A percentile compares a stretch with the other conserved stretches of the same genome.
These are phyloP conservation scores for Halictus quadricinctus DNA, from an alignment of 2,888 invertebrate species.

Conservation along the genomic window DNA sequence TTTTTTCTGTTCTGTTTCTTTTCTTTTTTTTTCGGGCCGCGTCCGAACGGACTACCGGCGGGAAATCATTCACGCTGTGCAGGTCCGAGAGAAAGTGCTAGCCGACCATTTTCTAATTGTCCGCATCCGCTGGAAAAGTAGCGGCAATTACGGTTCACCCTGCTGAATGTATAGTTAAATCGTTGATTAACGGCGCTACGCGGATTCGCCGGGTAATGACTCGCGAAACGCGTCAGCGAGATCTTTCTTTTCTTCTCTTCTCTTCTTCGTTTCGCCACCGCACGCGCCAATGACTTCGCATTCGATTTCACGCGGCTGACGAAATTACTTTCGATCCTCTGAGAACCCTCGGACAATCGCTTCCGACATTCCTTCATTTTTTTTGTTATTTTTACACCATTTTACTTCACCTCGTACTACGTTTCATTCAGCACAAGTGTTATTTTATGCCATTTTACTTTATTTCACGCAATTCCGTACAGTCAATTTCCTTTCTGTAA, in stretches of 20 bases:
- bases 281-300: constrained; percentile 26
- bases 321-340: constrained; percentile 36
- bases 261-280: background rate
- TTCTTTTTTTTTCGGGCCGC: constrained; percentile 1
- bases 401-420: too few species aligned
- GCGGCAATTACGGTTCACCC: constrained; percentile 58
- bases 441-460: too few species aligned
- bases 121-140: constrained; percentile 77
- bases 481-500: too few species aligned
- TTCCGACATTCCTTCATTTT: background rate
- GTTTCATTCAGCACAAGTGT: too few species aligned
- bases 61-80: constrained; percentile 16
- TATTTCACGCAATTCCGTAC: too few species aligned
- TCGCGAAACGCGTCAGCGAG: constrained; percentile 40
- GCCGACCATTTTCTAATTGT: constrained; percentile 78
- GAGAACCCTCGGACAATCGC: background rate
- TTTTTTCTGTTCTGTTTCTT: background rate
- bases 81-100: constrained; percentile 76
- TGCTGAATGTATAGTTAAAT: constrained; percentile 39
- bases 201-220: constrained; percentile 49
- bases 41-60: background rate
- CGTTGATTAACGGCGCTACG: constrained; percentile 25
- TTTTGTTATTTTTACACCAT: too few species aligned
- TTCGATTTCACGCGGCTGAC: constrained; percentile 28
- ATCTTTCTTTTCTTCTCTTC: constrained; percentile 48